phyloP scores from a whole-genome alignment of 2,888 invertebrate species.

The Apodemia zela region DNA sequence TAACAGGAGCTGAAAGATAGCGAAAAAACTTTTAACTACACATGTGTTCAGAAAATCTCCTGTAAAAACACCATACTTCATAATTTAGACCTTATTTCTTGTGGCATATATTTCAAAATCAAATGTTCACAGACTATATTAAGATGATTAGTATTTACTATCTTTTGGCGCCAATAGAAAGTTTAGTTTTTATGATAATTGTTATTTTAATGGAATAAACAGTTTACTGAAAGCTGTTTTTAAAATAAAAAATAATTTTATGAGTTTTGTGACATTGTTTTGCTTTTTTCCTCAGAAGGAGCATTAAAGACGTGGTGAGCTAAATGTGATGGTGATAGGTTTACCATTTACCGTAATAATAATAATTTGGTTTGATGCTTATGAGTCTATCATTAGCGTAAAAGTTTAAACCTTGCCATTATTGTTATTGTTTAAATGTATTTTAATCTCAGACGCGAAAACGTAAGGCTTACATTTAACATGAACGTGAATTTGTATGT shows the following conservation, averaged over 20 bases:
- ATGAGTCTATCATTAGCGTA: too few species aligned
- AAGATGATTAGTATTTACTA: constrained; percentile 35
- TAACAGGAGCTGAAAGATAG: constrained; percentile 58
- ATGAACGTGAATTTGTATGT: too few species aligned
- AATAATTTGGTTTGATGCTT: too few species aligned
- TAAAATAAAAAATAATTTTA: not conserved
- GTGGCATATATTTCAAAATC: constrained; percentile 17
- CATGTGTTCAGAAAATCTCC: constrained; percentile 31
- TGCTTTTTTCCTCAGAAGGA: not conserved
- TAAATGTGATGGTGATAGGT: not conserved
- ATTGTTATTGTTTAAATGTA: too few species aligned
- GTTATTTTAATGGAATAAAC: constrained; percentile 14
- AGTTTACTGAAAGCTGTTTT: constrained; percentile 10
- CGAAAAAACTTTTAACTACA: constrained; percentile 53
- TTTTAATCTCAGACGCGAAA: too few species aligned
- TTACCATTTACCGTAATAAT: too few species aligned
- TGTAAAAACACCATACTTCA: constrained; percentile 19
- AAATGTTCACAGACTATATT: constrained; percentile 14
- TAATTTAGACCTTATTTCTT: constrained; percentile 19
- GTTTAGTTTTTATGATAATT: constrained; percentile 22
- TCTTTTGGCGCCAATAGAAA: constrained; percentile 56
- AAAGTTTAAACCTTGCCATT: too few species aligned
- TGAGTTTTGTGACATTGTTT: not conserved
- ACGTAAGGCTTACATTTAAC: too few species aligned
- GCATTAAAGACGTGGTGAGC: not conserved